A percentile compares a stretch with the other conserved stretches of the same genome.
Evolutionary conservation across 2,888 invertebrate genomes (phyloP).

Genomic region (Vanessa cardui): DNA sequence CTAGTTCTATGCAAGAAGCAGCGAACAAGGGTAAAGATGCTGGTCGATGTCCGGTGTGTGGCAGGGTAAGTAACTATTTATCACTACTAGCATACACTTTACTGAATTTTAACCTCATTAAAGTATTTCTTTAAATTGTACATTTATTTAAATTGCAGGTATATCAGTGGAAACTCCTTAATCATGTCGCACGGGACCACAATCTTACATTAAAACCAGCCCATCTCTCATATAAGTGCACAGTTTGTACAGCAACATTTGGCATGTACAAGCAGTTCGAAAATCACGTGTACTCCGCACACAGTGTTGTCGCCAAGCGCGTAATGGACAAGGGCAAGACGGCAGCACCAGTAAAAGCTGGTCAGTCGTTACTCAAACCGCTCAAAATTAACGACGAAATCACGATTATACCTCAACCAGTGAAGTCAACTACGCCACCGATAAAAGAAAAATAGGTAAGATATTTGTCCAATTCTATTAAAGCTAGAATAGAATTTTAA

Average conservation of each 20-base stretch:
- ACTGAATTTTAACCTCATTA: neutral
- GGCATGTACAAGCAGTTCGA: constrained; percentile 98
- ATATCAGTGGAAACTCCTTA: constrained; percentile 95
- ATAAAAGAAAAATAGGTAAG: constrained; percentile 55
- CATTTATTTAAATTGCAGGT: constrained; percentile 82
- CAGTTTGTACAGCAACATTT: constrained; percentile 96
- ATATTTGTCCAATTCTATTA: neutral
- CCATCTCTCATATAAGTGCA: constrained; percentile 96
- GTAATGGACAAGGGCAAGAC: constrained; percentile 69
- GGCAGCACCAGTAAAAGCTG: constrained; percentile 48
- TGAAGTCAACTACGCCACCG: constrained; percentile 55
- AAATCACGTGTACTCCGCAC: constrained; percentile 96
- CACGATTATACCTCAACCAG: constrained; percentile 93
- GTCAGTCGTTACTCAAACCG: constrained; percentile 84
- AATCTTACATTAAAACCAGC: constrained; percentile 95
- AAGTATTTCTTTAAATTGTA: neutral
- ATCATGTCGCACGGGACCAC: constrained; percentile 96
- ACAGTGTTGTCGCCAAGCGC: constrained; percentile 94
- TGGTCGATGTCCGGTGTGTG: constrained; percentile 97
- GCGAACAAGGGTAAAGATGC: constrained; percentile 97
- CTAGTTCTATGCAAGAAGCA: constrained; percentile 97
- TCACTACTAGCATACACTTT: neutral
- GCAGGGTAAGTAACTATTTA: constrained; percentile 86
- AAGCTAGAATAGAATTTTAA: neutral
- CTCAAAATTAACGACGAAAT: constrained; percentile 95